A percentile compares a stretch with the other conserved stretches of the same genome.
Evolutionary conservation across 2,113 vertebrate genomes (phyloP).

Genomic region (Malurus melanocephalus): DNA sequence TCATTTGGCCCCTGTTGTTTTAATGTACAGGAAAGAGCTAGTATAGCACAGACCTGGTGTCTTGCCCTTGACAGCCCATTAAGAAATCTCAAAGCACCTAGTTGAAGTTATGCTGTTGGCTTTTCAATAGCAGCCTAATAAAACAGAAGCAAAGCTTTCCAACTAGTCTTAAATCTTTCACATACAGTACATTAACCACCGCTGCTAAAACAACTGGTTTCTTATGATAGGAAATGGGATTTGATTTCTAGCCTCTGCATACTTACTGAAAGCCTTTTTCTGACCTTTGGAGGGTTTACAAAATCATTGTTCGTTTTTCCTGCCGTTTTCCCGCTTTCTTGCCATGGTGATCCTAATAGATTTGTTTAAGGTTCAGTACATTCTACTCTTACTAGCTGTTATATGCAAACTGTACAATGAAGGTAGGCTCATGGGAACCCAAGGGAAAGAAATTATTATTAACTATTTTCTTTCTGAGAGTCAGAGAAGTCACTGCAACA

Average conservation of each 20-base stretch:
- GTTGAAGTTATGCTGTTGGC: constrained; percentile 77
- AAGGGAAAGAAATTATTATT: constrained; percentile 54
- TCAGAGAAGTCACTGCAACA: constrained; percentile 21
- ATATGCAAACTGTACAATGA: constrained; percentile 8
- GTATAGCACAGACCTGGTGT: constrained; percentile 77
- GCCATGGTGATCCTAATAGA: constrained; percentile 59
- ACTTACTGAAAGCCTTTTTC: constrained; percentile 71
- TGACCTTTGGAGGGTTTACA: constrained; percentile 74
- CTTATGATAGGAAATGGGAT: constrained; percentile 81
- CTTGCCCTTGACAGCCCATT: constrained; percentile 85
- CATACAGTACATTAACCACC: constrained; percentile 79
- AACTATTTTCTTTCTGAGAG: constrained; percentile 50
- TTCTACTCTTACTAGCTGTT: constrained; percentile 38
- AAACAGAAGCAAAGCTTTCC: constrained; percentile 83
- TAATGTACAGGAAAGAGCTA: constrained; percentile 78
- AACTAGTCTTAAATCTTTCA: constrained; percentile 85
- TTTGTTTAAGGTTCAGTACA: constrained; percentile 53
- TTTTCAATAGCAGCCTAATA: constrained; percentile 85
- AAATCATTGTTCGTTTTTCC: constrained; percentile 69
- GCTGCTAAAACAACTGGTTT: constrained; percentile 80
- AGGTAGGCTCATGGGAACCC: constrained; percentile 40
- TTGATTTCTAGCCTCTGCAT: constrained; percentile 78
- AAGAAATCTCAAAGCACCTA: constrained; percentile 83
- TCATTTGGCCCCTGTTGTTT: constrained; percentile 78
- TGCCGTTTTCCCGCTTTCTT: constrained; percentile 60